Evolutionary conservation across 2,113 vertebrate genomes (phyloP), one percentile per base, ranked within the genome.

Genomic region (Oncorhynchus tshawytscha): DNA sequence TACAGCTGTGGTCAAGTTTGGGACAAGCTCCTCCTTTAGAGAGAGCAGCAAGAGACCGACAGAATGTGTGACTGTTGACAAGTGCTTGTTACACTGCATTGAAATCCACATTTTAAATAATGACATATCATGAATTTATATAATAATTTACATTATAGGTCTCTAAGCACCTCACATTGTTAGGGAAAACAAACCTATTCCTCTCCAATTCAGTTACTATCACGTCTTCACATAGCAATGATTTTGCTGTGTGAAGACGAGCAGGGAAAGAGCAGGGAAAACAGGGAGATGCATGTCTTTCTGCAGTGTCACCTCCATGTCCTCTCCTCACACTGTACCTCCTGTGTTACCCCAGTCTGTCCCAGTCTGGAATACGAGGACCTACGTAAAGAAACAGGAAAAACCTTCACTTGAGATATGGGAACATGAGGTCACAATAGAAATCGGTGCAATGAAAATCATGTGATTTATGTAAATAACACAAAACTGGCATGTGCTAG

Each of bases 1-100:
- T 90, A 79, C 87, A 82, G 91, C 92, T 90, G 89, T 87, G 78
- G 22, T 84, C 62, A 85, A 70, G 79, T 83, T 77, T 77, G 73
- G 51, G 71, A 68, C 59, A 59, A 62, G 71, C 31, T 79, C 39
- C 22, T 39, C 45, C 68, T 24, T 22, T 18, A 25, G 20, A 7
- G 29, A 67, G 67, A 39, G 31, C 3, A 68, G 66, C 6, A 20
- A 68, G 66, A 68, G 67, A 39, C 15, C n/a, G 20, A 31, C 18
- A 24, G 48, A 25, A 1, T 2, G 59, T 5, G 49, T 16, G 49
- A 54, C 49, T 54, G 15, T 16, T 16, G 49, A 54, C 13, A 4
- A 18, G 51, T 54, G 51, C 18, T 54, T 54, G 51, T 54, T 4
- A 16, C 13, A 18, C 13, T 18, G 51, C 5, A 54, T 54, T 18